Evolutionary conservation across 1,140 invertebrate genomes (phyloP), one percentile per base, ranked within the genome.

Genomic region (Drosophila yakuba): DNA sequence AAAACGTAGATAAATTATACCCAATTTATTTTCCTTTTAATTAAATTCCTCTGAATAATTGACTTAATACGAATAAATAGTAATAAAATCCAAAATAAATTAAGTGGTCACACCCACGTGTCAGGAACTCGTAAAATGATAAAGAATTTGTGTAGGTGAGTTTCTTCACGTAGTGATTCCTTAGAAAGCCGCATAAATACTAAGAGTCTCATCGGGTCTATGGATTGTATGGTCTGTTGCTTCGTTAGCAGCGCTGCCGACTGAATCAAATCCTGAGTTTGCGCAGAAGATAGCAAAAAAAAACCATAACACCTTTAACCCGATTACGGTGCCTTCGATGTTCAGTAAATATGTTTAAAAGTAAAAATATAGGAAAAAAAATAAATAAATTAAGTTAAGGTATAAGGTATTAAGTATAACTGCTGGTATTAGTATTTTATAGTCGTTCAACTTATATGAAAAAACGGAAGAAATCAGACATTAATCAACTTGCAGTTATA

Each of bases 231-330:
- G 20, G 25, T 25, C 58, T 48, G 36, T 62, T 67, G 44, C 45
- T 44, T 20, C 45, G 63, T 20, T 25, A 14, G 8, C 63, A 50
- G 63, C 47, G 44, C 64, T 43, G 59, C 36, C 63, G 8, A 43
- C 11, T 11, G 28, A 67, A 41, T 64, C 38, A 38, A 32, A 45
- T 43, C 44, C 60, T 5, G 64, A 68, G 64, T 54, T 47, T 68
- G 64, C 64, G 64, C 64, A 68, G 61, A 38, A 66, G 15, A 32
- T 15, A 4, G 10, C 3, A 39, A n/a, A 44, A 54, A 66, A 54
- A 54, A 68, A 54, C 44, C 28, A 68, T 36, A 68, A 68, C 63
- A 52, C 60, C 10, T 54, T 68, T 68, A 68, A 66, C 64, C 61
- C 47, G 12, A 20, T 28, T n/a, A 35, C 32, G 45, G 60, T 67